Evolutionary conservation across 2,888 invertebrate species (phyloP), one percentile per base, ranked within the genome.

Genomic region (Noctua comes): DNA sequence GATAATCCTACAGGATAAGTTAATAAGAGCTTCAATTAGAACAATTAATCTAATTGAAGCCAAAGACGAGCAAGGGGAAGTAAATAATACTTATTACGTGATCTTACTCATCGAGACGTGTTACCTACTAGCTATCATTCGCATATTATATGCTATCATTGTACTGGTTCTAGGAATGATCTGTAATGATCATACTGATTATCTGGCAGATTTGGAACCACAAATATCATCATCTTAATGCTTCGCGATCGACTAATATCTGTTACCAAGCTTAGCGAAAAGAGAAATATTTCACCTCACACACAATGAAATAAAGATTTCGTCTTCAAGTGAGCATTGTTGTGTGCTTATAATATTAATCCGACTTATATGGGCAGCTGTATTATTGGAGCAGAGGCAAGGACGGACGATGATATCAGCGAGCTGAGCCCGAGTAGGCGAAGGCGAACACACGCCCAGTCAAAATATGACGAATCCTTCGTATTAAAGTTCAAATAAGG

Each of bases 321-420:
- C 24, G 27, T 64, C 40, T 73, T 66, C n/a, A 65, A 62, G 57
- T 57, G 43, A 66, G 65, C 68, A 85, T 79, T 80, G 76, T 80
- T 75, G 59, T 66, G 57, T 78, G 65, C 59, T 54, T 76, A 68
- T 54, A 64, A 64, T 73, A 80, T 83, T 79, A 82, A 79, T 81
- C 64, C 68, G 70, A 84, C 88, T 68, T 51, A 81, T 81, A 88
- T 80, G 77, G 79, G 54, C 68, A 79, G 68, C 65, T 36, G 48
- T 83, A 76, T 82, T 85, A 79, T 78, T 83, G 71, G 83, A 73
- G 76, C 76, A 73, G 66, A 66, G 59, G 81, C 84, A 85, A 86
- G 83, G 85, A 88, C 86, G 89, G 80, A 80, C 77, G 86, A 89
- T 90, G 90, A 89, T 88, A 88, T 90, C 89, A 90, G 89, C 87